These are phyloP conservation scores for Sabellastarte sp. DNA, from an alignment of 2,888 invertebrate genomes.

Conservation along the genomic window DNA sequence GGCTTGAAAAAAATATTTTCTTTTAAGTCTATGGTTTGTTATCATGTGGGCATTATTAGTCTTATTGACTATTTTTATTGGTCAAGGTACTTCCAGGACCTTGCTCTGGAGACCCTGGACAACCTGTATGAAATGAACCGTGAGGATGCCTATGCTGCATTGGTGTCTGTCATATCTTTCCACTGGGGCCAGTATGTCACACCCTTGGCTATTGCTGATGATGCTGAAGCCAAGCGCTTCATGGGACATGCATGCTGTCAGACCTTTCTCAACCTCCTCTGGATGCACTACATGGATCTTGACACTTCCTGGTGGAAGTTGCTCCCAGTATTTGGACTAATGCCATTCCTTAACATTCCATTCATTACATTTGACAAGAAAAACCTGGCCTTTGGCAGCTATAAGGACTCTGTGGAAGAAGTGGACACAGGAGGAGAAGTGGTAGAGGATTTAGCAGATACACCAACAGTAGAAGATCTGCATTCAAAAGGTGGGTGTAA, in stretches of 20 bases:
- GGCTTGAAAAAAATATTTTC: too few relatives aligned
- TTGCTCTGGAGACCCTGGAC: constrained; percentile 17
- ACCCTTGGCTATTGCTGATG: constrained; percentile 20
- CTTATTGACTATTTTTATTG: too few relatives aligned
- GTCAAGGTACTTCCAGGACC: constrained; percentile 14
- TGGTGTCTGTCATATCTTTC: constrained; percentile 19
- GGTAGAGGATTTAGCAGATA: too few relatives aligned
- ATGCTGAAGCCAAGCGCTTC: constrained; percentile 20
- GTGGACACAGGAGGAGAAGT: not conserved
- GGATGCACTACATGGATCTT: constrained; percentile 21
- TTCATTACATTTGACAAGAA: constrained; percentile 11
- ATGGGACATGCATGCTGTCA: constrained; percentile 25
- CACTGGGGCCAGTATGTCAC: constrained; percentile 16
- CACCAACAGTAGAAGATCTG: too few relatives aligned
- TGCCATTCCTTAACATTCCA: constrained; percentile 10
- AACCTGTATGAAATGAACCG: constrained; percentile 17
- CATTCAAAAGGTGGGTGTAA: too few relatives aligned
- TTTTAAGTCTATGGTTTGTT: too few relatives aligned
- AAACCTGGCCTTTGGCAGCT: constrained; percentile 10
- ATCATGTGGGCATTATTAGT: too few relatives aligned
- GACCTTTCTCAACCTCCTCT: constrained; percentile 21
- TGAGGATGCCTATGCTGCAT: constrained; percentile 16
- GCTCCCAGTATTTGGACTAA: constrained; percentile 9
- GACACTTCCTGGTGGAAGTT: constrained; percentile 21
- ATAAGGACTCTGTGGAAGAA: not conserved